Conservation (phyloP, 2,888 invertebrate species). For the Teinopalpus imperialis region DNA sequence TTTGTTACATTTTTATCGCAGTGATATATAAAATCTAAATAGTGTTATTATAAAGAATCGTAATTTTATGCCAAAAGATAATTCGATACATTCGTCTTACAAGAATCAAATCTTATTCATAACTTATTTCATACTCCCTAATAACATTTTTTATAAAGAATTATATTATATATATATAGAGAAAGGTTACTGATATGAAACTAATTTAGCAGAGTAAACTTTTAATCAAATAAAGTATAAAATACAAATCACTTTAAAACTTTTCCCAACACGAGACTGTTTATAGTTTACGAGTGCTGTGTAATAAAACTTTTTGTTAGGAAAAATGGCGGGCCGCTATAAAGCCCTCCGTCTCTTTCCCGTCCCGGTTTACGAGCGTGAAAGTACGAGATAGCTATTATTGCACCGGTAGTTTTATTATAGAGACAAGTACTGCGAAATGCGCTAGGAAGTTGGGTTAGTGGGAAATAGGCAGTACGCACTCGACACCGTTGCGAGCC, state of each 20-base stretch:
- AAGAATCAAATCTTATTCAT: too few species aligned
- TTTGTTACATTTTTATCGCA: too few species aligned
- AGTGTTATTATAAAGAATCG: too few species aligned
- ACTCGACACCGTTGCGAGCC: conserved; percentile 5
- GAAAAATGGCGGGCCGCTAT: conserved; percentile 65
- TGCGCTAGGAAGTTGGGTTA: conserved; percentile 35
- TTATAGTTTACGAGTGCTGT: conserved; percentile 71
- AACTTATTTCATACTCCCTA: too few species aligned
- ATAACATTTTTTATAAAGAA: too few species aligned
- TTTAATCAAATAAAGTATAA: conserved; percentile 29
- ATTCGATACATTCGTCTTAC: too few species aligned
- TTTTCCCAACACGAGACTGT: conserved; percentile 58
- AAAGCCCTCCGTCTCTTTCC: conserved; percentile 67
- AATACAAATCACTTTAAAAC: conserved; percentile 43
- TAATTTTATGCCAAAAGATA: too few species aligned
- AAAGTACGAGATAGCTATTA: conserved; percentile 69
- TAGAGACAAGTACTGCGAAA: conserved; percentile 48
- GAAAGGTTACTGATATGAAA: too few species aligned
- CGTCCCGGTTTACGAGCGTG: conserved; percentile 62
- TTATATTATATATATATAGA: too few species aligned
- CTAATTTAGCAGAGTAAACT: conserved; percentile 19
- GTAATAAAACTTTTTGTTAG: conserved; percentile 78
- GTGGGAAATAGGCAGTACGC: conserved; percentile 26
- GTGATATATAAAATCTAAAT: too few species aligned
- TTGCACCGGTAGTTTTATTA: conserved; percentile 70